phyloP scores from a whole-genome alignment of 2,113 vertebrate genomes.

The Hippopotamus amphibius region DNA sequence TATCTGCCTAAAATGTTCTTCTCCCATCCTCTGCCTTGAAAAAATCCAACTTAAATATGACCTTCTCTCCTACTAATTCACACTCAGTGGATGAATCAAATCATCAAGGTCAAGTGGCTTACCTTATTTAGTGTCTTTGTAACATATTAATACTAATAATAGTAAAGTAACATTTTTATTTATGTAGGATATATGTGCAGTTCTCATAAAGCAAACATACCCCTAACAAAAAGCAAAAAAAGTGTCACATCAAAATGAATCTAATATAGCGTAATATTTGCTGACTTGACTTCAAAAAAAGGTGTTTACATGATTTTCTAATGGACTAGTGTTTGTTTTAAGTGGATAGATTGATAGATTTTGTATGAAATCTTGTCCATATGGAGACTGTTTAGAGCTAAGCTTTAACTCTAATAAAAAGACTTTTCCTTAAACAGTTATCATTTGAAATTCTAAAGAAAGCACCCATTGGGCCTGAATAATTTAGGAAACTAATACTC shows the following conservation, averaged over 20 bases:
- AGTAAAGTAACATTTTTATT: neutral
- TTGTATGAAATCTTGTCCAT: neutral
- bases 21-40: neutral
- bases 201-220: neutral
- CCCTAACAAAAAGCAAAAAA: conserved; percentile 1
- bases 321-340: neutral
- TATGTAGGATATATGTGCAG: neutral
- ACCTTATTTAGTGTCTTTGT: neutral
- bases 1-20: neutral
- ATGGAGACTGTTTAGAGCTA: neutral
- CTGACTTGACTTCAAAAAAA: neutral
- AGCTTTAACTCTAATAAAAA: neutral
- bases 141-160: neutral
- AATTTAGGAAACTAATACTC: neutral
- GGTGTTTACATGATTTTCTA: neutral
- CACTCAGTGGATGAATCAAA: neutral
- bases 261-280: neutral
- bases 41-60: neutral
- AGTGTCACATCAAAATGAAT: neutral
- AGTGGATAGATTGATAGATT: neutral
- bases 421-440: neutral
- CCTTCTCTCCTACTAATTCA: neutral
- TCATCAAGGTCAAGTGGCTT: neutral
- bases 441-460: neutral
- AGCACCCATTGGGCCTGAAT: neutral